These are phyloP conservation scores for Merodon equestris DNA, from an alignment of 2,888 invertebrate genomes.

Conservation along the genomic window DNA sequence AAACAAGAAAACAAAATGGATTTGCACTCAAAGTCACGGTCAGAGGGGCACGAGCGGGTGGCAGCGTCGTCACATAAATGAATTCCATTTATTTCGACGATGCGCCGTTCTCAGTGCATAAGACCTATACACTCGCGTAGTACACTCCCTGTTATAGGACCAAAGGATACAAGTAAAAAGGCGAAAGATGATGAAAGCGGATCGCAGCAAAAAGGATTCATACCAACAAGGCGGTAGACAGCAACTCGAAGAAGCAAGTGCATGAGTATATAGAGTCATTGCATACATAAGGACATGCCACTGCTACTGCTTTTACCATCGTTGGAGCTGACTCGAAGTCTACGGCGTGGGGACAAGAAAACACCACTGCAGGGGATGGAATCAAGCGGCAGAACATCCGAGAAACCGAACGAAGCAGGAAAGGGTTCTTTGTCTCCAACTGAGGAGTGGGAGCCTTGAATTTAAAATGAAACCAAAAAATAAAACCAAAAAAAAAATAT, in stretches of 20 bases:
- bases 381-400: conserved; percentile 28
- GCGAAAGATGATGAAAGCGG: neutral
- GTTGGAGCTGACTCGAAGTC: neutral
- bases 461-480: conserved; percentile 7
- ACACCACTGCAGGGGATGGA: conserved; percentile 61
- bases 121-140: conserved; percentile 32
- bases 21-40: conserved; percentile 15
- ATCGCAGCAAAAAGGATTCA: conserved; percentile 52
- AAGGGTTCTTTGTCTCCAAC: conserved; percentile 17
- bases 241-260: conserved; percentile 7
- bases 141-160: neutral
- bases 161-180: neutral
- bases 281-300: conserved; percentile 62
- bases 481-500: neutral
- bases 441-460: conserved; percentile 25
- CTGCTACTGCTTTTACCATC: neutral
- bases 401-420: neutral
- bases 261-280: conserved; percentile 61
- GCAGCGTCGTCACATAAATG: conserved; percentile 12
- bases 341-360: conserved; percentile 40
- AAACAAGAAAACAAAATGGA: conserved; percentile 22
- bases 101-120: conserved; percentile 57
- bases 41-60: neutral
- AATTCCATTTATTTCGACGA: conserved; percentile 53
- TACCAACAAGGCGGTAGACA: conserved; percentile 25